phyloP scores from a whole-genome alignment of 2,113 vertebrate genomes.

The Laticauda laticaudata region DNA sequence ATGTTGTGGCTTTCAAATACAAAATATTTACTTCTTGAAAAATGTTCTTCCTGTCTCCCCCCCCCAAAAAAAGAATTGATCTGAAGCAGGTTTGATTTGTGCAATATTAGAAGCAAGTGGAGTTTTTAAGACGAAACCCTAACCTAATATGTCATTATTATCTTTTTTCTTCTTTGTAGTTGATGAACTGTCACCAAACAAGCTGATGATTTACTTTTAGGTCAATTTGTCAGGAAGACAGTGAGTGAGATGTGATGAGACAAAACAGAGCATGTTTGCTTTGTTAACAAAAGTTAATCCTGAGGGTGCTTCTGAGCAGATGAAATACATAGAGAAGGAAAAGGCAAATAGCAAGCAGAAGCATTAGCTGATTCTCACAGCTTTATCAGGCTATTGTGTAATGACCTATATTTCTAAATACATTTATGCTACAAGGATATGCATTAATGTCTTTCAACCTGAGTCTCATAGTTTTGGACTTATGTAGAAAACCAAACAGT shows the following conservation, averaged over 20 bases:
- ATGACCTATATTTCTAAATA: not conserved
- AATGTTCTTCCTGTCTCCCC: not conserved
- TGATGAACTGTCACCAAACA: constrained; percentile 11
- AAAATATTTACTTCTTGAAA: constrained; percentile 13
- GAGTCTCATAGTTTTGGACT: not conserved
- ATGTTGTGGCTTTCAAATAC: not conserved
- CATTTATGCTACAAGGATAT: not conserved
- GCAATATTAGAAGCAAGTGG: not conserved
- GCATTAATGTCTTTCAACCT: not conserved
- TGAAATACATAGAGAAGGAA: not conserved
- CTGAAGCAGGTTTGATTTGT: not conserved
- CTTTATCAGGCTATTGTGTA: not conserved
- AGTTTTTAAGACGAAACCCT: not conserved
- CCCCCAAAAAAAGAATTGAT: not conserved
- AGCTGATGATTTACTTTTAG: not conserved
- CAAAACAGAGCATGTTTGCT: not conserved
- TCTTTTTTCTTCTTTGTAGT: not conserved
- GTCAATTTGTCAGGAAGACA: not conserved
- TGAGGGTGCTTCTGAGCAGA: not conserved
- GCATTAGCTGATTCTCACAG: not conserved
- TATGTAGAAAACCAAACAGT: not conserved
- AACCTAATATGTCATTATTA: not conserved
- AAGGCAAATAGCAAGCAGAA: not conserved
- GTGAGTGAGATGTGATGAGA: not conserved
- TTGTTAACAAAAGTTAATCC: constrained; percentile 1